Conservation (phyloP, 2,888 invertebrate species). For the Rhagophthalmus giganteus region DNA sequence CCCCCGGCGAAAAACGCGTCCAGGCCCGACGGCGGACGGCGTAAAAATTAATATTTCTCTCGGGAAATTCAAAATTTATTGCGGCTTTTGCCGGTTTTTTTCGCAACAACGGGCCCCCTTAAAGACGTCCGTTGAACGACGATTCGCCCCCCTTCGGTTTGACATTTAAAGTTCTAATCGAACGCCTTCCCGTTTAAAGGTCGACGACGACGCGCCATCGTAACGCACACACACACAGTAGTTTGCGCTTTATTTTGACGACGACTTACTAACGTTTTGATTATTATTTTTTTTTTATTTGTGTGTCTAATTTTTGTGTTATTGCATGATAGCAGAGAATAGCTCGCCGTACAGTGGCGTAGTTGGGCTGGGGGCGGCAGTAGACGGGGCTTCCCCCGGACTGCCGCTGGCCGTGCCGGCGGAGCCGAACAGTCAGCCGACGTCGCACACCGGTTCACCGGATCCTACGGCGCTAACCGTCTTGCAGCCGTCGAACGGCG, state of each 20-base stretch:
- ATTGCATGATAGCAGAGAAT: slow-evolving; percentile 50
- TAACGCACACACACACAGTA: neutral
- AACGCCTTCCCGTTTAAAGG: neutral
- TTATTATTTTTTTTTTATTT: slow-evolving; percentile 24
- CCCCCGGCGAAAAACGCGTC: no score
- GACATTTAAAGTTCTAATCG: slow-evolving; percentile 6
- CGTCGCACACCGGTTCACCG: slow-evolving; percentile 58
- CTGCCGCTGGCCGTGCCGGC: slow-evolving; percentile 55
- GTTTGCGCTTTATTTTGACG: neutral
- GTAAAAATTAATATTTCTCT: no score
- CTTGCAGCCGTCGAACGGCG: slow-evolving; percentile 63
- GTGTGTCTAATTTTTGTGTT: slow-evolving; percentile 39
- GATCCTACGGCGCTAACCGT: slow-evolving; percentile 57
- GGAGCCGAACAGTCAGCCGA: slow-evolving; percentile 53
- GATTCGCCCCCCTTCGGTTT: no score
- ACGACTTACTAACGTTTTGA: slow-evolving; percentile 3
- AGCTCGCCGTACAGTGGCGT: slow-evolving; percentile 57
- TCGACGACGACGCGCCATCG: neutral
- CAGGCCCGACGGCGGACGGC: no score
- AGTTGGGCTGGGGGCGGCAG: slow-evolving; percentile 52
- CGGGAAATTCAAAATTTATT: no score
- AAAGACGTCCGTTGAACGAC: no score
- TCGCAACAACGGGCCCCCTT: no score
- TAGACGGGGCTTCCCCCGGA: slow-evolving; percentile 57
- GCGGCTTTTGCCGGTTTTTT: no score